Conservation (phyloP, 1,140 invertebrate genomes). For the Anthonomus grandis region DNA sequence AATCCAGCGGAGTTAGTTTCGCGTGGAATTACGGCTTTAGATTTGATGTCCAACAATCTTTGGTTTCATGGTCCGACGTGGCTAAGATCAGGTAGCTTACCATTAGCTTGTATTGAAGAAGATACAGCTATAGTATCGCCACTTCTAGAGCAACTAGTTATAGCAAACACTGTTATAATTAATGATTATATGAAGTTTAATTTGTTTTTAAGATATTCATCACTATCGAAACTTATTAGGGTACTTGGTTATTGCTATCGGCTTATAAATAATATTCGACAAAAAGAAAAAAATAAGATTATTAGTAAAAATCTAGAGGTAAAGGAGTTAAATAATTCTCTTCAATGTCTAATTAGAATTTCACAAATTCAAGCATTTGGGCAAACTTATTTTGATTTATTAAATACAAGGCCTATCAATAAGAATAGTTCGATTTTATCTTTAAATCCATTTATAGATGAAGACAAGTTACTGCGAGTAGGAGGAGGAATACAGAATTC, state of each 20-base stretch:
- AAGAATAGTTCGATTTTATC: conserved; percentile 11
- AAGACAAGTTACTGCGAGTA: conserved; percentile 28
- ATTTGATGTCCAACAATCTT: conserved; percentile 7
- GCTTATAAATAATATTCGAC: conserved; percentile 13
- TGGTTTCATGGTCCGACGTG: conserved; percentile 27
- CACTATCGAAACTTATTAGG: conserved; percentile 9
- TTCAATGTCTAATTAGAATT: background rate
- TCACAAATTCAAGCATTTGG: conserved; percentile 11
- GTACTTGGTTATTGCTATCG: conserved; percentile 3
- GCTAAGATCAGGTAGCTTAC: conserved; percentile 6
- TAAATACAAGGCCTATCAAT: background rate
- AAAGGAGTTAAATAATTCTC: conserved; percentile 2
- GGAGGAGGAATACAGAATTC: conserved; percentile 36
- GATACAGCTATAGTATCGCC: background rate
- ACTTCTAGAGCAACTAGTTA: background rate
- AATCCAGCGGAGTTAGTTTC: conserved; percentile 24
- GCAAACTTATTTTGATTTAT: conserved; percentile 10
- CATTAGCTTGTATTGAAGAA: background rate
- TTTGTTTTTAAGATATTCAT: conserved; percentile 4
- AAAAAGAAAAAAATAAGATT: conserved; percentile 2
- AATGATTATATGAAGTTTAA: background rate
- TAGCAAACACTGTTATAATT: background rate
- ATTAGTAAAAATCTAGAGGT: background rate
- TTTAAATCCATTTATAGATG: conserved; percentile 31
- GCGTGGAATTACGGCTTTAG: background rate